Conservation (phyloP, 2,888 invertebrate genomes). For the Teleogryllus oceanicus region DNA sequence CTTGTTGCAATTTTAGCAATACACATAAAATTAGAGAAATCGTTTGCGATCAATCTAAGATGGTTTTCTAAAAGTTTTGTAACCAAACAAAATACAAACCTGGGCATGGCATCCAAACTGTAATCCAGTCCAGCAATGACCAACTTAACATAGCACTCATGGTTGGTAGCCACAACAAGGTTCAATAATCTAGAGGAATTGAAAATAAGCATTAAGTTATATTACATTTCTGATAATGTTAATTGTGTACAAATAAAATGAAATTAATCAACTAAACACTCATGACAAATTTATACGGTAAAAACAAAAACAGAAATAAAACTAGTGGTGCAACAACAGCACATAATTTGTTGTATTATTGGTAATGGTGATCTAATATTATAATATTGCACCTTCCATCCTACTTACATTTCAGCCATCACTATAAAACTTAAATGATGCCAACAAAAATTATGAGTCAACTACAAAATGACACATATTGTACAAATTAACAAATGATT, state of each 20-base stretch:
- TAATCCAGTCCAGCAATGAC: constrained; percentile 91
- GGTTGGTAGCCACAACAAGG: constrained; percentile 75
- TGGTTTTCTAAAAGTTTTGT: too few relatives aligned
- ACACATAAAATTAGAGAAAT: too few relatives aligned
- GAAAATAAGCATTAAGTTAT: background rate
- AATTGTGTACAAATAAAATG: background rate
- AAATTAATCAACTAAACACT: too few relatives aligned
- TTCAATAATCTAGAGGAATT: constrained; percentile 62
- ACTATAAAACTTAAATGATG: too few relatives aligned
- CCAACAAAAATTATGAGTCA: too few relatives aligned
- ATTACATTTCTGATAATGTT: background rate
- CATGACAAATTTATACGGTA: background rate
- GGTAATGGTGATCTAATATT: too few relatives aligned
- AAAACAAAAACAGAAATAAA: constrained; percentile 18
- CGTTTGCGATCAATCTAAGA: too few relatives aligned
- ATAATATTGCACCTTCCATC: too few relatives aligned
- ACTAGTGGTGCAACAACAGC: background rate
- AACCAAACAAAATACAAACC: constrained; percentile 51
- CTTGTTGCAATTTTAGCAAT: background rate
- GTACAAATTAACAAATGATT: too few relatives aligned
- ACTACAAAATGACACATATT: too few relatives aligned
- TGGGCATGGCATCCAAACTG: constrained; percentile 66
- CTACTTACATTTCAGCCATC: too few relatives aligned
- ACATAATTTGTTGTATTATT: too few relatives aligned
- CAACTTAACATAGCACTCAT: constrained; percentile 90